Conservation (phyloP, 2,888 invertebrate genomes). For the Carcina quercana region DNA sequence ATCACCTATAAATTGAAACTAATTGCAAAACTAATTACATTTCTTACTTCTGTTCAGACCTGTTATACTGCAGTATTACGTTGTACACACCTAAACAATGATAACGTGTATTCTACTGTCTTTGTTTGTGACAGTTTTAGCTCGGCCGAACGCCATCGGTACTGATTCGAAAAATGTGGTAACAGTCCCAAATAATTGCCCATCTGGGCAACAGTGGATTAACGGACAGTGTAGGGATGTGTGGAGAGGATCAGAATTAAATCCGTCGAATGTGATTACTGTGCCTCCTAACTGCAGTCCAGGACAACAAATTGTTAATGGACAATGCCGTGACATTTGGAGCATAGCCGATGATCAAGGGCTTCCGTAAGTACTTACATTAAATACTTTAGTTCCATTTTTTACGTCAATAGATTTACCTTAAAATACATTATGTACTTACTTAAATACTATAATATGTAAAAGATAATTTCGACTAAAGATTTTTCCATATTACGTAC, state of each 20-base stretch:
- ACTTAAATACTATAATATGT: no score
- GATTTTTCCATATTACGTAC: no score
- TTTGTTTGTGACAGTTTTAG: not conserved
- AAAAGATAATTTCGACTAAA: no score
- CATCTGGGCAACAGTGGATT: slow-evolving; percentile 13
- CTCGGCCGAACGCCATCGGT: slow-evolving; percentile 1
- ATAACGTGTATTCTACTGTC: slow-evolving; percentile 10
- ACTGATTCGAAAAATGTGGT: slow-evolving; percentile 8
- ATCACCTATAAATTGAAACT: slow-evolving; percentile 3
- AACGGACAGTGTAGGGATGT: slow-evolving; percentile 18
- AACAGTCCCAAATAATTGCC: slow-evolving; percentile 15
- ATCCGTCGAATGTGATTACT: slow-evolving; percentile 1
- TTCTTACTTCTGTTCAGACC: slow-evolving; percentile 13
- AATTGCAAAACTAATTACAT: slow-evolving; percentile 28
- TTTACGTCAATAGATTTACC: no score
- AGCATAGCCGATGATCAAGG: not conserved
- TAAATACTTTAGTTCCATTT: no score
- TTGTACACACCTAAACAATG: slow-evolving; percentile 9
- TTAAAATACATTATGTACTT: no score
- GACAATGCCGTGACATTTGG: slow-evolving; percentile 16
- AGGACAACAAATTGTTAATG: slow-evolving; percentile 15
- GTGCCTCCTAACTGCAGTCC: slow-evolving; percentile 15
- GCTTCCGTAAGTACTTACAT: not conserved
- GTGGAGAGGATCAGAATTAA: slow-evolving; percentile 1
- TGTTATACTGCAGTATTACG: not conserved